Base-by-base conservation (phyloP, 1,140 invertebrate genomes). In the Zaprionus camerounensis region DNA sequence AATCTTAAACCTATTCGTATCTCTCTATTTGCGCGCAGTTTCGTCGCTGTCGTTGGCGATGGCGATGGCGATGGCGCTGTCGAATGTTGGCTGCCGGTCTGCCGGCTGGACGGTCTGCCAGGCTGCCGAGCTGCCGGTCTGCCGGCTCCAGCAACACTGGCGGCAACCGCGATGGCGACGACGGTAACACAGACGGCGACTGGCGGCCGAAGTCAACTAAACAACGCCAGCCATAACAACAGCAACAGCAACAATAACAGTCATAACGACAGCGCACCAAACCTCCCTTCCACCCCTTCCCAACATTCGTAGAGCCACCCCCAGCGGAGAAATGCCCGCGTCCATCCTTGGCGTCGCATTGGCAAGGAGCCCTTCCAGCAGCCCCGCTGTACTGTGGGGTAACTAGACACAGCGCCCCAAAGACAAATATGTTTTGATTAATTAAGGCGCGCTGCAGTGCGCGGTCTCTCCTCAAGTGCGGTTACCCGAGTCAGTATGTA, bases 181-280 rank as follows among this genome's bases (percentile, higher is more conserved):
- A 63, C 73, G 77, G 68, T 64, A 71, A 59, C 83, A 66, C 64
- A 69, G 66, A 78, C 78, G 82, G 82, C 82, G 85, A 82, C 85
- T 87, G 84, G 78, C 84, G 84, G 80, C 83, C 78, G 67, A 87
- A 87, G 81, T 83, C 79, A 78, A 86, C 78, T 84, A 79, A 85
- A 84, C 71, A 77, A 77, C 74, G 74, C 64, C 75, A 77, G 71
- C 71, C 75, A 77, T 68, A 74, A 77, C 64, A 77, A 77, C 75
- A 77, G 69, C 70, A 51, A 51, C 46, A 51, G 46, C 46, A 77
- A 77, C 75, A 73, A 72, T 59, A 68, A 66, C 75, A 77, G 75
- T 73, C 75, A 77, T 77, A 77, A 73, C 75, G 75, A 73, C 64
- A 73, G 65, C 53, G 6, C 38, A 20, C 41, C 31, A 34, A 31